Conservation (phyloP, 2,888 invertebrate species). For the Ornithoptera priamus region DNA sequence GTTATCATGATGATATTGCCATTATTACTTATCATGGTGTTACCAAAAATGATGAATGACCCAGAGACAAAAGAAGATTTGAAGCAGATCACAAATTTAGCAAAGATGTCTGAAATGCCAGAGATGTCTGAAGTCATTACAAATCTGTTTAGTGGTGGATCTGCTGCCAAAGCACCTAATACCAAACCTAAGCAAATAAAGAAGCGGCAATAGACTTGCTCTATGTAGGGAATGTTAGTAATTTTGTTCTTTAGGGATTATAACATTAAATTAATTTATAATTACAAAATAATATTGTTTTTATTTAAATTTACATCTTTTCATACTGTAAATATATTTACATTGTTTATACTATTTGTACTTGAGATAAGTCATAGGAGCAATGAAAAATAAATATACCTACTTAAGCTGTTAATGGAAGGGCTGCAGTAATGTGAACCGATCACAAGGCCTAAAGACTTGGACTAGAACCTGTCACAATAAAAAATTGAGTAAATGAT, state of each 20-base stretch:
- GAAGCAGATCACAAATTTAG: constrained; percentile 91
- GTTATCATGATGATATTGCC: constrained; percentile 98
- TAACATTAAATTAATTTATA: constrained; percentile 15
- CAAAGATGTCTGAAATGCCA: constrained; percentile 92
- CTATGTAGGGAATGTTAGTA: constrained; percentile 13
- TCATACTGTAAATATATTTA: background rate
- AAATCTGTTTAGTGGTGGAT: constrained; percentile 88
- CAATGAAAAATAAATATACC: too few species aligned
- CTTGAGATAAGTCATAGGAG: background rate
- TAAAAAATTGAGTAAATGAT: too few species aligned
- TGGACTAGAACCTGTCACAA: too few species aligned
- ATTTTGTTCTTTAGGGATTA: constrained; percentile 19
- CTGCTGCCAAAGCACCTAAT: constrained; percentile 67
- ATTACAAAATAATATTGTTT: background rate
- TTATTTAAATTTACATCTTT: background rate
- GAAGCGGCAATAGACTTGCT: constrained; percentile 61
- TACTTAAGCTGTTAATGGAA: too few species aligned
- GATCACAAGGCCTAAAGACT: too few species aligned
- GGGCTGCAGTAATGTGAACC: too few species aligned
- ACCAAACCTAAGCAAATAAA: constrained; percentile 73
- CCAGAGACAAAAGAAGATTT: constrained; percentile 98
- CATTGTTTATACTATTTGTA: too few species aligned
- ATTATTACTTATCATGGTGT: constrained; percentile 91
- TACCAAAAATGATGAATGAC: constrained; percentile 98
- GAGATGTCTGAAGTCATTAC: constrained; percentile 98